Conservation (phyloP, 1,140 invertebrate genomes). For the Leptonema lineaticorne region DNA sequence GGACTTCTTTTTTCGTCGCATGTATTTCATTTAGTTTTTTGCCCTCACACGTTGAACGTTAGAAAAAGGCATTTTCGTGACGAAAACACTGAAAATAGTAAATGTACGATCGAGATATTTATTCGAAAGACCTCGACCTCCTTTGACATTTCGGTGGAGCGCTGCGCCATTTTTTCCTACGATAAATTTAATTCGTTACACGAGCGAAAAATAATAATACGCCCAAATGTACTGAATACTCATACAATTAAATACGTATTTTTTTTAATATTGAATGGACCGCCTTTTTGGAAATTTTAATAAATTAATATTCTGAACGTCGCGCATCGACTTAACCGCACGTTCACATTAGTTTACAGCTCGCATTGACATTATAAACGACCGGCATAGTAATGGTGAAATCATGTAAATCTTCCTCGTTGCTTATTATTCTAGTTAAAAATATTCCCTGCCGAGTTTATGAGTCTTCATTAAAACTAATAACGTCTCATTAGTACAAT, state of each 20-base stretch:
- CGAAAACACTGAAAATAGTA: conserved; percentile 22
- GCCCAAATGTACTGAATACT: background rate
- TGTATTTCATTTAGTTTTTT: background rate
- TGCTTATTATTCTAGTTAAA: conserved; percentile 10
- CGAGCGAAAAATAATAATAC: background rate
- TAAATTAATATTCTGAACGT: background rate
- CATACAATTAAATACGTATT: background rate
- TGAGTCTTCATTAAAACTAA: conserved; percentile 7
- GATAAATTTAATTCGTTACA: background rate
- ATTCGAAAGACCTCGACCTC: background rate
- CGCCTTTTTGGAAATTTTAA: background rate
- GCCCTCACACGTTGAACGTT: background rate
- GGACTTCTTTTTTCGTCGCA: background rate
- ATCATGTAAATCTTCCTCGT: conserved; percentile 7
- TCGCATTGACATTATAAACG: conserved; percentile 12
- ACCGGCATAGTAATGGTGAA: conserved; percentile 12
- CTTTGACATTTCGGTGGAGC: background rate
- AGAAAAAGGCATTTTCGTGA: conserved; percentile 17
- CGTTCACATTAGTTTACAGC: background rate
- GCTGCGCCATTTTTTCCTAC: background rate
- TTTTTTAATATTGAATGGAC: background rate
- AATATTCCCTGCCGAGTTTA: conserved; percentile 9
- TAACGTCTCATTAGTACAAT: background rate
- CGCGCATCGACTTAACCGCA: background rate
- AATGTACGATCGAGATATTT: conserved; percentile 13